Evolutionary conservation across 2,113 vertebrate species (phyloP).

Genomic region (Dromaius novaehollandiae): DNA sequence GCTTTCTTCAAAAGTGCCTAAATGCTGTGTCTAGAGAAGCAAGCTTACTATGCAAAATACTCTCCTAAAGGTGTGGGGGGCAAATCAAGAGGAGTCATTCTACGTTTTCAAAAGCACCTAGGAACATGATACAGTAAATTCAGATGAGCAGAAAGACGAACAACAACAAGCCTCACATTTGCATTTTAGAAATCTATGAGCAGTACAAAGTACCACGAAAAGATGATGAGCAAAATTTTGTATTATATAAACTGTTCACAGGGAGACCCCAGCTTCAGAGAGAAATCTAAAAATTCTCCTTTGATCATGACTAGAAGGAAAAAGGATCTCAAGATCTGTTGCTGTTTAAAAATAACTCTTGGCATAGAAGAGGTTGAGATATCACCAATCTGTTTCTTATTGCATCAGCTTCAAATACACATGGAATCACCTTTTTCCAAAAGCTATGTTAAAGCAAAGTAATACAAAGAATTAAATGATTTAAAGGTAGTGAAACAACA

Average conservation of each 20-base stretch:
- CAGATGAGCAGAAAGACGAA: not conserved
- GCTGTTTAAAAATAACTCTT: conserved; percentile 15
- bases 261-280: not conserved
- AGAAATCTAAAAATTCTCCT: conserved; percentile 24
- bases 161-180: not conserved
- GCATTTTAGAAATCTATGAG: not conserved
- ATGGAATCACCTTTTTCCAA: not conserved
- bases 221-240: not conserved
- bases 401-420: not conserved
- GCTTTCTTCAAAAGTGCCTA: not conserved
- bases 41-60: rapidly evolving
- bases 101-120: not conserved
- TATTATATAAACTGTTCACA: not conserved
- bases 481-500: conserved; percentile 9
- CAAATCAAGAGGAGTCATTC: not conserved
- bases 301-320: conserved; percentile 9
- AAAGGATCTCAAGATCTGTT: not conserved
- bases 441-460: not conserved
- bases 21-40: not conserved
- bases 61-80: not conserved
- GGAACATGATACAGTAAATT: not conserved
- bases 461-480: not conserved
- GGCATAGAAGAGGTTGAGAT: not conserved
- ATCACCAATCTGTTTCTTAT: not conserved
- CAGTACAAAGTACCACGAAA: conserved; percentile 11